Evolutionary conservation across 2,888 invertebrate species (phyloP).

Genomic region (Mesorhabditis spiculigera): DNA sequence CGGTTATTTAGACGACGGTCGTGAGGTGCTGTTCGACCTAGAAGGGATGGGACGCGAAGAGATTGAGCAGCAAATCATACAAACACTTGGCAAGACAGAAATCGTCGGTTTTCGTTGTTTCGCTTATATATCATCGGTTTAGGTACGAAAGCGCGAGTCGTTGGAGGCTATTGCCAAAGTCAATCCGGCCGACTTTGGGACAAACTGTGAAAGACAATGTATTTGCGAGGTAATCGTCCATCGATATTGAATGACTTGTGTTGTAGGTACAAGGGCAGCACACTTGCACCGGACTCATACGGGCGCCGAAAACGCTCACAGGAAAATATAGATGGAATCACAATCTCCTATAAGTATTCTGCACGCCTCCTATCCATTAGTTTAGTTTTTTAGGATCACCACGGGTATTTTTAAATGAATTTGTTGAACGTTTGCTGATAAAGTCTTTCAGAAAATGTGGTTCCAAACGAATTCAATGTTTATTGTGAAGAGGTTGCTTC

Average conservation of each 20-base stretch:
- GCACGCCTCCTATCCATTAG: not conserved
- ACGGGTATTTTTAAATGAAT: not conserved
- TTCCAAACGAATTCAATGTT: too few species aligned
- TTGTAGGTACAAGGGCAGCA: conserved; percentile 43
- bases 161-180: conserved; percentile 40
- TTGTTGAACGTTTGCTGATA: too few species aligned
- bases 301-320: conserved; percentile 42
- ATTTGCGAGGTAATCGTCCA: conserved; percentile 46
- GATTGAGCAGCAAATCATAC: conserved; percentile 63
- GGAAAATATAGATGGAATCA: conserved; percentile 53
- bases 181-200: conserved; percentile 88
- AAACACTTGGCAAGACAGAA: conserved; percentile 78
- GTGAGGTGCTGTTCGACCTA: conserved; percentile 77
- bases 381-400: not conserved
- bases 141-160: conserved; percentile 22
- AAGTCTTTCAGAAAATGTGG: too few species aligned
- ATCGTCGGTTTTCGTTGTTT: conserved; percentile 27
- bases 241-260: too few species aligned
- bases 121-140: too few species aligned
- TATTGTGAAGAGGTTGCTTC: too few species aligned
- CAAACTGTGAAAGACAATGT: conserved; percentile 72
- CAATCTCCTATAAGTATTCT: conserved; percentile 34
- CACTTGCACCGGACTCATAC: conserved; percentile 49
- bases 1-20: conserved; percentile 68
- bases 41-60: conserved; percentile 79